Base-by-base conservation (phyloP, 2,113 vertebrate species). In the Rana temporaria region DNA sequence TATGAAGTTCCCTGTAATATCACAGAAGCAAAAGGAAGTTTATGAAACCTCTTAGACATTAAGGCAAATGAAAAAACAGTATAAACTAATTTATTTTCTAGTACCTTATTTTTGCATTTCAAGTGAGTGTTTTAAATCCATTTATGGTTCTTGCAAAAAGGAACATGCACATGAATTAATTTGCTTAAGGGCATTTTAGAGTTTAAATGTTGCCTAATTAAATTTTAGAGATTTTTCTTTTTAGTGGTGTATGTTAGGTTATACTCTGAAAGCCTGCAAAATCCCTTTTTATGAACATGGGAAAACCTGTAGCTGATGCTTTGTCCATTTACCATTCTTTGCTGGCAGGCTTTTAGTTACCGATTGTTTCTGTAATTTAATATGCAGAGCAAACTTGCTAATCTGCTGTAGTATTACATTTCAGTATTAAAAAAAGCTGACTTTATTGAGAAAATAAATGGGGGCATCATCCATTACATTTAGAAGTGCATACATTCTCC, bases 101-200 rank as follows among this genome's bases (percentile, higher is more conserved):
- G 12, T 19, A 16, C 22, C 15, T 19, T 12, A 52, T 53, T 78
- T 55, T 19, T 64, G 19, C 64, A 20, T 56, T 79, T 57, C 11
- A 79, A 69, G 19, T 53, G 19, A 60, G 48, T 17, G 24, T 59
- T 57, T 75, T 18, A 68, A 59, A 69, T 56, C 62, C 64, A 60
- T 68, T 79, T 79, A 59, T 42, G 52, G 52, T 52, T 30, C 78
- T 63, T 17, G 9, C 17, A n/a, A 52, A 52, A 63, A 20, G 32
- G 26, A 48, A 72, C 67, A 62, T 26, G 34, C 32, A 55, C 38
- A 30, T 60, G 30, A 71, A 70, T 81, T 81, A 3, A 63, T 81
- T 73, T 81, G 59, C 69, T 81, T 74, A 52, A 38, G 42, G 79
- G 69, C 59, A 64, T 70, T 73, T 73, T 65, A 42, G 38, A 64